Conservation (phyloP, 1,140 invertebrate genomes). For the Ceratina japonica region DNA sequence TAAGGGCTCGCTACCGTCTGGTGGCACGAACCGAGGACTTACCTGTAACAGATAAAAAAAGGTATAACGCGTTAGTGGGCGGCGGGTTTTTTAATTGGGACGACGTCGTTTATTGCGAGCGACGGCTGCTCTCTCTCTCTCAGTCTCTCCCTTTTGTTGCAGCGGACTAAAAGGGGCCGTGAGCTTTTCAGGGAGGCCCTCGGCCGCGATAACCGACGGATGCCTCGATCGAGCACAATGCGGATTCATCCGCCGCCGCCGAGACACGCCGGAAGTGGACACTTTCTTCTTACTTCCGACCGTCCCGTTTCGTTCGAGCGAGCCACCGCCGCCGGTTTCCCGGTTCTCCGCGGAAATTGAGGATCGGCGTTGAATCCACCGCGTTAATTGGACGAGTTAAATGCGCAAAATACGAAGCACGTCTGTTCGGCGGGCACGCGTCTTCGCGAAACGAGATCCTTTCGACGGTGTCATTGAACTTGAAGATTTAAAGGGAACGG, state of each 20-base stretch:
- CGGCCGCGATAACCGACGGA: slow-evolving; percentile 44
- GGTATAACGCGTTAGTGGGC: slow-evolving; percentile 46
- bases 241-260: slow-evolving; percentile 35
- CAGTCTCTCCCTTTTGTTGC: slow-evolving; percentile 54
- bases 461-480: too few species aligned
- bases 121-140: slow-evolving; percentile 14
- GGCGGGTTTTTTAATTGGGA: slow-evolving; percentile 54
- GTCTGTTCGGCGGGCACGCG: not conserved
- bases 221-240: slow-evolving; percentile 46
- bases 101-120: slow-evolving; percentile 51
- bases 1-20: slow-evolving; percentile 8
- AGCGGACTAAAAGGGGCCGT: slow-evolving; percentile 32
- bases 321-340: not conserved
- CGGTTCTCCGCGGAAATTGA: not conserved
- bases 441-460: not conserved
- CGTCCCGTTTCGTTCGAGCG: not conserved
- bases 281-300: not conserved
- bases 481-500: too few species aligned
- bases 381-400: not conserved
- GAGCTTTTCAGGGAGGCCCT: slow-evolving; percentile 35
- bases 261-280: slow-evolving; percentile 35
- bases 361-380: not conserved
- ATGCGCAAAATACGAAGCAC: not conserved
- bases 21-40: slow-evolving; percentile 39
- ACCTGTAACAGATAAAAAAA: slow-evolving; percentile 63